Base-by-base conservation (phyloP, 2,888 invertebrate species). In the Brachyptera putata region DNA sequence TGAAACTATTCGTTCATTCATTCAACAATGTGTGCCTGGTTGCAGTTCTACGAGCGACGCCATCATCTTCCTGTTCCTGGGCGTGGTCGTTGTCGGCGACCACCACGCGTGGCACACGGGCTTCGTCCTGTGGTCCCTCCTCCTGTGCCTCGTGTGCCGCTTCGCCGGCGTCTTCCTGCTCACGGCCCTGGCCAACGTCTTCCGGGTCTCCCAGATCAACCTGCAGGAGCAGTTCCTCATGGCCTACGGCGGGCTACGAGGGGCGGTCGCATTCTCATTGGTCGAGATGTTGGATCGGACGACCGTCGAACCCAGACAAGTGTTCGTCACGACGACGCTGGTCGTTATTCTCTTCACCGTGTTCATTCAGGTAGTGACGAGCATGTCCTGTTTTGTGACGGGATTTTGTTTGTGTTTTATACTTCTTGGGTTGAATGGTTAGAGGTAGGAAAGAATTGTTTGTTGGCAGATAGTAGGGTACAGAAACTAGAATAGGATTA, bases 1-100 rank as follows among this genome's bases (percentile, higher is more conserved):
- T n/a, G n/a, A n/a, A n/a, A n/a, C n/a, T n/a, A n/a, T n/a, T n/a
- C n/a, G n/a, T n/a, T n/a, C n/a, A n/a, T n/a, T n/a, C n/a, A n/a
- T n/a, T n/a, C n/a, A n/a, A n/a, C n/a, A n/a, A n/a, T n/a, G n/a
- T n/a, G n/a, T n/a, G n/a, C n/a, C n/a, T n/a, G n/a, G n/a, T n/a
- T n/a, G 0, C 65, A 80, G 82, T 43, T 79, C 78, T 65, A 77
- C 78, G 7, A 77, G 80, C 1, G 84, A 84, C 70, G 82, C 82
- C 1, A 78, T 84, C 67, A 84, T 84, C 68, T 84, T 84, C 71
- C 78, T 84, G 73, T 82, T 83, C 69, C 76, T 84, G 39, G 83
- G 83, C 1, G 76, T 82, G 22, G 80, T 81, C 7, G 79, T 82
- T 4, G 64, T 67, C n/a, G 65, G 62, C 53, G 64, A 66, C 41